These are phyloP conservation scores for Trachythela sp. DNA, from an alignment of 64 coral and sea anemone genomes.

Conservation along the genomic window DNA sequence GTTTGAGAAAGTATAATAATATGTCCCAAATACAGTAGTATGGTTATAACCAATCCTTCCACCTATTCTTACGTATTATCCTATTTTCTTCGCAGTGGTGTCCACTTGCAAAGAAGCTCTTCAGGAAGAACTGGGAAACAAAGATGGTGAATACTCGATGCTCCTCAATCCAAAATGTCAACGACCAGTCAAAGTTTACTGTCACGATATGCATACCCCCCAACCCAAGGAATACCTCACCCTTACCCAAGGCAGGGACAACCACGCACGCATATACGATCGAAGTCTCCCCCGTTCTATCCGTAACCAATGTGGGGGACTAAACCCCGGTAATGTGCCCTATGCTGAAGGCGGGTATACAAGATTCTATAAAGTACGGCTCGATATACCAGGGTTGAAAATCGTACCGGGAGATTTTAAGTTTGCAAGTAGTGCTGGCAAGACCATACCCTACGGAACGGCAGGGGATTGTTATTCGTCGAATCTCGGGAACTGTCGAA, in stretches of 20 bases:
- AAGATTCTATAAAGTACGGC: neutral
- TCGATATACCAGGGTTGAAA: neutral
- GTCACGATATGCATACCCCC: neutral
- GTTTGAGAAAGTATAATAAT: no score
- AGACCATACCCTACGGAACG: neutral
- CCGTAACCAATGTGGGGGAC: neutral
- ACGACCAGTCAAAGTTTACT: conserved; percentile 1
- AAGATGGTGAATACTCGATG: conserved; percentile 13
- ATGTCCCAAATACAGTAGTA: no score
- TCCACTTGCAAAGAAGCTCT: neutral
- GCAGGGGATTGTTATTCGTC: neutral
- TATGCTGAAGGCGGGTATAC: neutral
- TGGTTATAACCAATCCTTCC: no score
- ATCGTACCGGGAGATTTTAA: neutral
- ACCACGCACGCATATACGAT: neutral
- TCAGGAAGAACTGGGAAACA: conserved; percentile 11
- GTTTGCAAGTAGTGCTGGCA: neutral
- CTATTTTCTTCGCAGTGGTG: no score
- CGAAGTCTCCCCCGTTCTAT: neutral
- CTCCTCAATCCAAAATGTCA: neutral
- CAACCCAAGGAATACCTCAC: neutral
- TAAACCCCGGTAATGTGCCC: neutral
- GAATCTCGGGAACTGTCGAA: neutral
- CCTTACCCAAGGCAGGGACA: neutral
- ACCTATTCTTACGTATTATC: no score